A percentile compares a stretch with the other conserved stretches of the same genome.
Evolutionary conservation across 2,797 vertebrate genomes (phyloP).

Genomic region (Chelon auratus): DNA sequence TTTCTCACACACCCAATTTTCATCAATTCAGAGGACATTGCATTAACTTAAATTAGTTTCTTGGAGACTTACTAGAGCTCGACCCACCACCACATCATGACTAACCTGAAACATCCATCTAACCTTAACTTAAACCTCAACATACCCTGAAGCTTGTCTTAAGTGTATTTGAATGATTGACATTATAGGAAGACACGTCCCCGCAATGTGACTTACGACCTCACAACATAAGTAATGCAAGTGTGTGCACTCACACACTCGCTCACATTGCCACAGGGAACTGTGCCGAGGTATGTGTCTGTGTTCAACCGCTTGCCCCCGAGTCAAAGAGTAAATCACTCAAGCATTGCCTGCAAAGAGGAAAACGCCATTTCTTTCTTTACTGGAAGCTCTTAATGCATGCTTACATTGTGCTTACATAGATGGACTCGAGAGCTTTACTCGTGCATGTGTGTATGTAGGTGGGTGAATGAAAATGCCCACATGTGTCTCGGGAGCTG

Average conservation of each 20-base stretch:
- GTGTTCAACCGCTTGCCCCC: conserved; percentile 60
- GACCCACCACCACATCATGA: not conserved
- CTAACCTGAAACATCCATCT: not conserved
- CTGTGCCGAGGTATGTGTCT: conserved; percentile 45
- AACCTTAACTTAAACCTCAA: not conserved
- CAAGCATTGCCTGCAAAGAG: conserved; percentile 57
- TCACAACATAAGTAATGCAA: conserved; percentile 2
- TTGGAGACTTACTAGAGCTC: not conserved
- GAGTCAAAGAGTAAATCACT: conserved; percentile 58
- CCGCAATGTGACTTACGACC: not conserved
- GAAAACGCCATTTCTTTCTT: conserved; percentile 34
- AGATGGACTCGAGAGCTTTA: conserved; percentile 36
- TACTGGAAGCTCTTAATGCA: conserved; percentile 45
- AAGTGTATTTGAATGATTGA: not conserved
- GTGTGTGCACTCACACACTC: conserved; percentile 16
- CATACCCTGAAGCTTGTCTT: too few relatives aligned
- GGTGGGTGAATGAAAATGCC: conserved; percentile 55
- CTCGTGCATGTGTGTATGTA: conserved; percentile 17
- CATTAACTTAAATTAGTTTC: not conserved
- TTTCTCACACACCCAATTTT: conserved; percentile 5
- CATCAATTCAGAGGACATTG: conserved; percentile 18
- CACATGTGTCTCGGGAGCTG: conserved; percentile 47
- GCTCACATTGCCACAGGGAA: conserved; percentile 32
- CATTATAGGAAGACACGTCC: not conserved
- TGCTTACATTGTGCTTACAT: conserved; percentile 42